Conservation (phyloP, 2,113 vertebrate genomes). For the Esox niger region DNA sequence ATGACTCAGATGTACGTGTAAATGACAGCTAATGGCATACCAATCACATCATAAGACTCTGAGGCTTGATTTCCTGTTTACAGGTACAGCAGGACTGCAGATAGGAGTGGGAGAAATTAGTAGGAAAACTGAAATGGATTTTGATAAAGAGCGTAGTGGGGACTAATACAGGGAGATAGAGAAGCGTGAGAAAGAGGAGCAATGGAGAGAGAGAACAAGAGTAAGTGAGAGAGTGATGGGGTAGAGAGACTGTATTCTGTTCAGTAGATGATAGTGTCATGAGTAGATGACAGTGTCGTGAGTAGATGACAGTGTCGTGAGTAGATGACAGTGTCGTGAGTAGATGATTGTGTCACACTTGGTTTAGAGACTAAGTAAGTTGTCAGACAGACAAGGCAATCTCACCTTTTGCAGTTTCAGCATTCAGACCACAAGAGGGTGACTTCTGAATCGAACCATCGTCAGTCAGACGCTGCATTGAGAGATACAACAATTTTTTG, state of each 20-base stretch:
- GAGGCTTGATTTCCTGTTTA: constrained; percentile 38
- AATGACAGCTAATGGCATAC: constrained; percentile 54
- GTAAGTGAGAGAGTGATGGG: not conserved
- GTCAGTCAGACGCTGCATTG: constrained; percentile 64
- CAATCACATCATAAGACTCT: constrained; percentile 30
- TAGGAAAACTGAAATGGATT: not conserved
- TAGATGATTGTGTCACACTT: not conserved
- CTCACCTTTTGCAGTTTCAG: constrained; percentile 74
- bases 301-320: no score
- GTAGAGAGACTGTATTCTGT: no score
- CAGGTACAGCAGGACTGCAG: not conserved
- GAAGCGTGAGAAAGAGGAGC: no score
- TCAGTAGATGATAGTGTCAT: no score
- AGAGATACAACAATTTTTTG: constrained; percentile 43
- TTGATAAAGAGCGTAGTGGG: not conserved
- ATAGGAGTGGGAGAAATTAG: not conserved
- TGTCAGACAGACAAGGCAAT: not conserved
- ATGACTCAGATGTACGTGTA: constrained; percentile 38
- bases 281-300: no score
- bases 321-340: no score
- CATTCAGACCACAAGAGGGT: constrained; percentile 71
- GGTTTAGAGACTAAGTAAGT: not conserved
- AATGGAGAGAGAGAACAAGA: not conserved
- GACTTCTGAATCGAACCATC: constrained; percentile 65
- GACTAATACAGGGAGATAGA: no score